Conservation (phyloP, 2,888 invertebrate genomes). For the Nomada lathburiana region DNA sequence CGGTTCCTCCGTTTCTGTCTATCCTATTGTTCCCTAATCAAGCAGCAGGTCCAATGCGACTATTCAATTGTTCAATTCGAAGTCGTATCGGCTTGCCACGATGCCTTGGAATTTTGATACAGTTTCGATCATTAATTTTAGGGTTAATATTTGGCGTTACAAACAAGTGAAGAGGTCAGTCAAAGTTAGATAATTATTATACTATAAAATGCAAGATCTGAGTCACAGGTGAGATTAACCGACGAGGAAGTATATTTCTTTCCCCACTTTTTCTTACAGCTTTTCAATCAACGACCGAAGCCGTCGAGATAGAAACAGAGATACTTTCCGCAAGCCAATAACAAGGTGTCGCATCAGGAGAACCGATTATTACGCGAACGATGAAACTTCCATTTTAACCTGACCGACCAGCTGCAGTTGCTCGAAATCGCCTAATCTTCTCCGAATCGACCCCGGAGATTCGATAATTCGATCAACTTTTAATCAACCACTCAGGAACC, state of each 20-base stretch:
- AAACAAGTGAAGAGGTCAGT: too few species aligned
- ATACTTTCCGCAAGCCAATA: background rate
- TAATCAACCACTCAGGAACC: conserved; percentile 27
- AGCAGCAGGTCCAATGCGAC: background rate
- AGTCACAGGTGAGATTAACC: too few species aligned
- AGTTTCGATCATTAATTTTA: too few species aligned
- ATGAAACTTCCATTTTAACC: background rate
- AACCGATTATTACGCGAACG: conserved; percentile 13
- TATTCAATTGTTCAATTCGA: background rate
- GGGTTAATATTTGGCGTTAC: too few species aligned
- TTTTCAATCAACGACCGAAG: conserved; percentile 23
- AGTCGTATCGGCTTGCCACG: background rate
- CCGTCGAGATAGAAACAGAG: background rate
- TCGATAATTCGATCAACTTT: conserved; percentile 28
- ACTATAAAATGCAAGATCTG: too few species aligned
- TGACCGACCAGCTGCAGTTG: background rate
- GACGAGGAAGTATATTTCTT: background rate
- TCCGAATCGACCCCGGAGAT: conserved; percentile 7
- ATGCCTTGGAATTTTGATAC: too few species aligned
- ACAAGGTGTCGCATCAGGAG: conserved; percentile 1
- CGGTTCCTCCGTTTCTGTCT: background rate
- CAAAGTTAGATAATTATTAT: too few species aligned
- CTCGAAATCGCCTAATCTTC: conserved; percentile 10
- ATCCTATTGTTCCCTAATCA: background rate
- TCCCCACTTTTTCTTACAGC: background rate